These are phyloP conservation scores for Trachurus trachurus DNA, from an alignment of 2,797 vertebrate genomes.

Conservation along the genomic window DNA sequence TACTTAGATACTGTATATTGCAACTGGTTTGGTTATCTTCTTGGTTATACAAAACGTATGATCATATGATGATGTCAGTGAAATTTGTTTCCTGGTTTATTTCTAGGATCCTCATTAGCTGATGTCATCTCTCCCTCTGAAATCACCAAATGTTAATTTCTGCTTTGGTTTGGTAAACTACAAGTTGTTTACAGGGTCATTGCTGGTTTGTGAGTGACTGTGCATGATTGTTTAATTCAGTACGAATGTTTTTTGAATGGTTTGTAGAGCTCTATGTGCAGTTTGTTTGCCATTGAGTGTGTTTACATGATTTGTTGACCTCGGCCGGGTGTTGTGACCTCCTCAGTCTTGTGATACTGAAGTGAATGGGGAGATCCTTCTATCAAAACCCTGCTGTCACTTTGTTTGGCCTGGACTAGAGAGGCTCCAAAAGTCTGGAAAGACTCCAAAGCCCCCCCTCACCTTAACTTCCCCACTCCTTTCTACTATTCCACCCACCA, in stretches of 20 bases:
- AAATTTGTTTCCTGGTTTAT: no score
- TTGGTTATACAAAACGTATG: neutral
- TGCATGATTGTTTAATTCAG: neutral
- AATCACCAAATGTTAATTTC: no score
- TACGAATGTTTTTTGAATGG: neutral
- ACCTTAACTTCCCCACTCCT: constrained; percentile 7
- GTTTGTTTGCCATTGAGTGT: neutral
- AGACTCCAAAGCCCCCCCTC: constrained; percentile 11
- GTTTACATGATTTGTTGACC: constrained; percentile 32
- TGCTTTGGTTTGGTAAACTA: neutral
- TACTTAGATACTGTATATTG: no score
- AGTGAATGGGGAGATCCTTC: constrained; percentile 44
- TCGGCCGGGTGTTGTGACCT: constrained; percentile 49
- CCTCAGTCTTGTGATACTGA: constrained; percentile 10
- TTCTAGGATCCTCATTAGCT: no score
- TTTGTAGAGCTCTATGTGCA: constrained; percentile 4
- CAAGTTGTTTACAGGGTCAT: no score
- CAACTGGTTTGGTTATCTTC: no score
- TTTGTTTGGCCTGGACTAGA: constrained; percentile 71
- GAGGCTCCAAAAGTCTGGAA: constrained; percentile 76
- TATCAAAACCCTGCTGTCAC: constrained; percentile 44
- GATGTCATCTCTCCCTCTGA: no score
- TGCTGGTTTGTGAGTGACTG: neutral
- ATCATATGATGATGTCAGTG: neutral
- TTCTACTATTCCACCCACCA: constrained; percentile 35